phyloP scores from a whole-genome alignment of 2,888 invertebrate species.

The Panopea generosa region DNA sequence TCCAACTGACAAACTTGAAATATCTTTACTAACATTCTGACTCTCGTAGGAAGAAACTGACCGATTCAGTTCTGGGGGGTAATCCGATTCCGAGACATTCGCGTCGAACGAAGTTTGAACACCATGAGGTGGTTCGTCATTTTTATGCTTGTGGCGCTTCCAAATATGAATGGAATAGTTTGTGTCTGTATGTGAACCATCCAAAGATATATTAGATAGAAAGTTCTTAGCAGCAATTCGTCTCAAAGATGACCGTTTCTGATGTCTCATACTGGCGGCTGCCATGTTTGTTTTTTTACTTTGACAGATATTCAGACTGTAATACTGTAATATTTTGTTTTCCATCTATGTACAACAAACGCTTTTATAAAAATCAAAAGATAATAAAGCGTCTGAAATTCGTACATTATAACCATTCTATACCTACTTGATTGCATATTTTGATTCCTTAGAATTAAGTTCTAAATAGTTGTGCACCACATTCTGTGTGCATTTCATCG shows the following conservation, averaged over 20 bases:
- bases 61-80: neutral
- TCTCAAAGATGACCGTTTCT: slow-evolving; percentile 79
- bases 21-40: neutral
- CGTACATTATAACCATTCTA: too few species aligned
- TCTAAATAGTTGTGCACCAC: too few species aligned
- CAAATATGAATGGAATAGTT: slow-evolving; percentile 84
- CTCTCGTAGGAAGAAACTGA: too few species aligned
- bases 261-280: slow-evolving; percentile 68
- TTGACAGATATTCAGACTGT: neutral
- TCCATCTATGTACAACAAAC: too few species aligned
- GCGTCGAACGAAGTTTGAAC: neutral
- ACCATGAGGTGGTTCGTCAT: slow-evolving; percentile 15
- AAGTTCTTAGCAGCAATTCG: slow-evolving; percentile 95
- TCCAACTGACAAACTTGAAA: neutral
- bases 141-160: slow-evolving; percentile 68
- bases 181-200: slow-evolving; percentile 91
- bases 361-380: too few species aligned
- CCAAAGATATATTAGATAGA: slow-evolving; percentile 97
- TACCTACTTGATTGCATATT: too few species aligned
- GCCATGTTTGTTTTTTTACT: slow-evolving; percentile 68
- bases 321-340: too few species aligned
- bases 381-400: too few species aligned
- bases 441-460: too few species aligned
- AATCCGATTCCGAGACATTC: too few species aligned
- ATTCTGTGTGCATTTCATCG: too few species aligned